phyloP scores from a whole-genome alignment of 1,140 invertebrate species.

The Chrysopa pallens region DNA sequence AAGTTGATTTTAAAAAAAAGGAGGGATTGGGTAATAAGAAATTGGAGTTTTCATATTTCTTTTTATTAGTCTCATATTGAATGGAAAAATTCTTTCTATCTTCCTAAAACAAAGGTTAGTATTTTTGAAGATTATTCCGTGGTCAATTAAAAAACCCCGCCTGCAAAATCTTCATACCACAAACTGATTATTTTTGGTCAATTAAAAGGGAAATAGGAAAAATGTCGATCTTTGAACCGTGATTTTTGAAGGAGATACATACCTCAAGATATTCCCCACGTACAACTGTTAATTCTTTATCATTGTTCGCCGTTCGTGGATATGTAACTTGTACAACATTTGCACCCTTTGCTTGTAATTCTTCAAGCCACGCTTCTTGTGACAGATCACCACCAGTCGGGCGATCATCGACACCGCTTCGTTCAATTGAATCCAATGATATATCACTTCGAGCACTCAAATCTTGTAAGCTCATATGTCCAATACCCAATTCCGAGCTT shows the following conservation, averaged over 20 bases:
- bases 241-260: slow-evolving; percentile 8
- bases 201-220: not conserved
- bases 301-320: slow-evolving; percentile 90
- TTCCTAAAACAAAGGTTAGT: no score
- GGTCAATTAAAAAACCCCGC: no score
- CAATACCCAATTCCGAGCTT: slow-evolving; percentile 13
- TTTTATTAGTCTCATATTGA: no score
- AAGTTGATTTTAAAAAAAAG: no score
- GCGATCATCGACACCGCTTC: slow-evolving; percentile 27
- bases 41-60: no score
- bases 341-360: slow-evolving; percentile 50
- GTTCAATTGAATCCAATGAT: slow-evolving; percentile 57
- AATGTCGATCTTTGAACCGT: not conserved
- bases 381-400: slow-evolving; percentile 22
- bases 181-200: no score
- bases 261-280: slow-evolving; percentile 92
- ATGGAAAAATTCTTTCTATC: no score
- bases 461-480: slow-evolving; percentile 20
- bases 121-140: no score
- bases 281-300: slow-evolving; percentile 91
- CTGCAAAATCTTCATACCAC: no score
- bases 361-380: slow-evolving; percentile 52
- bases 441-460: slow-evolving; percentile 47
- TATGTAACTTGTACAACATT: slow-evolving; percentile 88
- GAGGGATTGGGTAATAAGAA: no score